phyloP scores from a whole-genome alignment of 2,113 vertebrate species.

The Pterophyllum scalare region DNA sequence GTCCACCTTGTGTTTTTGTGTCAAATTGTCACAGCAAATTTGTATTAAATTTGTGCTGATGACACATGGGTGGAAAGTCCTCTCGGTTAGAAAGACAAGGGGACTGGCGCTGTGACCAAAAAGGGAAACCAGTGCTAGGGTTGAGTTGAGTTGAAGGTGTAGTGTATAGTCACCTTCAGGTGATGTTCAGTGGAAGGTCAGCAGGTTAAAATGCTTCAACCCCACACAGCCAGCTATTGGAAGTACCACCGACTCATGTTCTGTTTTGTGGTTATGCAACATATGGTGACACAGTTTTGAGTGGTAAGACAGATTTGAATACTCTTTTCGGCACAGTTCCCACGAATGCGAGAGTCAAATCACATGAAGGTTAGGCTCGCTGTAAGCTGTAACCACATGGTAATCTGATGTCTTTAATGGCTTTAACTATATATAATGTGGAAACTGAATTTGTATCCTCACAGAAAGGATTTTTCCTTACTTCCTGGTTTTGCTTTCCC shows the following conservation, averaged over 20 bases:
- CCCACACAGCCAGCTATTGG: neutral
- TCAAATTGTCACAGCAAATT: neutral
- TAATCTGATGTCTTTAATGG: slow-evolving; percentile 36
- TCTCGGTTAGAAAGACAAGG: neutral
- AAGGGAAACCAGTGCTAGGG: neutral
- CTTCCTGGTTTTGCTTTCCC: neutral
- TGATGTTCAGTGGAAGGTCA: neutral
- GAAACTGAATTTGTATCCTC: slow-evolving; percentile 1
- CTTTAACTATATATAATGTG: slow-evolving; percentile 34
- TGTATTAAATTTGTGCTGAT: neutral
- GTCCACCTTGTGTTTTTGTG: neutral
- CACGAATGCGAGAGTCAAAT: slow-evolving; percentile 47
- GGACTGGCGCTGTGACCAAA: neutral
- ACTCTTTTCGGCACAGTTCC: slow-evolving; percentile 46
- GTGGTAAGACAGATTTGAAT: slow-evolving; percentile 37
- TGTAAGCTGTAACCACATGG: slow-evolving; percentile 31
- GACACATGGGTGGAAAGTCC: slow-evolving; percentile 33
- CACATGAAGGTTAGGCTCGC: slow-evolving; percentile 47
- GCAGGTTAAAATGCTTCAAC: neutral
- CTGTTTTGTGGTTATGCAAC: slow-evolving; percentile 12
- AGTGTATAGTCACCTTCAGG: neutral
- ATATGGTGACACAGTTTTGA: slow-evolving; percentile 54
- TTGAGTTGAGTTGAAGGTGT: neutral
- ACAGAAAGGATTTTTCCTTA: slow-evolving; percentile 35
- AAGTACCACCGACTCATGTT: slow-evolving; percentile 12